These are phyloP conservation scores for Chionodraco myersi DNA, from an alignment of 2,113 vertebrate species.

Conservation along the genomic window DNA sequence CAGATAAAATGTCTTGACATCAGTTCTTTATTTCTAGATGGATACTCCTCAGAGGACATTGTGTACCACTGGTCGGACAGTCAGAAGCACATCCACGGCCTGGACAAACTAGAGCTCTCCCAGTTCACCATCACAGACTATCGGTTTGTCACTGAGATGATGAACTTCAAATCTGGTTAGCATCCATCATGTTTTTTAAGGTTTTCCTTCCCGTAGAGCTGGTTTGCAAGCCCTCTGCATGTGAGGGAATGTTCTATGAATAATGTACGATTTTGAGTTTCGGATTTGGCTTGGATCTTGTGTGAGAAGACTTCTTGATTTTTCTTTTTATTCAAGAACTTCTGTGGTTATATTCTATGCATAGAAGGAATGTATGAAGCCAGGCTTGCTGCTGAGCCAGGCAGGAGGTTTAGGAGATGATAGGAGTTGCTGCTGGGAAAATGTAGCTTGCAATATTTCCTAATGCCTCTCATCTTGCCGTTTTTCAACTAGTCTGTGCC, in stretches of 20 bases:
- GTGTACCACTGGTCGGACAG: conserved; percentile 97
- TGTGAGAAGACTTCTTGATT: conserved; percentile 13
- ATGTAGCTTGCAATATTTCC: conserved; percentile 7
- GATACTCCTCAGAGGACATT: conserved; percentile 97
- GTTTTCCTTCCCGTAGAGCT: neutral
- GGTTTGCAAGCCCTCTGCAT: neutral
- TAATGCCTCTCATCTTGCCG: neutral
- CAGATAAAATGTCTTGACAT: neutral
- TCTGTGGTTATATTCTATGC: conserved; percentile 61
- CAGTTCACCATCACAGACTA: conserved; percentile 98
- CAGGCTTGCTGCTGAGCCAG: conserved; percentile 44
- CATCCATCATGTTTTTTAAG: neutral
- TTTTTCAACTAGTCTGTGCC: conserved; percentile 18
- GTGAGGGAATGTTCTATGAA: conserved; percentile 12
- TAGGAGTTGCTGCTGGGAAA: conserved; percentile 32
- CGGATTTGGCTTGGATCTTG: conserved; percentile 11
- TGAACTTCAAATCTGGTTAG: conserved; percentile 98
- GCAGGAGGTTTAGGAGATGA: conserved; percentile 49
- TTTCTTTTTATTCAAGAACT: conserved; percentile 28
- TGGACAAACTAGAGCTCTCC: conserved; percentile 95
- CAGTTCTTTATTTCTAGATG: conserved; percentile 82
- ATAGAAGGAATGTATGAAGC: conserved; percentile 57
- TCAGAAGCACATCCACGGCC: conserved; percentile 93
- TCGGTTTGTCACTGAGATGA: conserved; percentile 91
- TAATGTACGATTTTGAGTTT: neutral